A percentile compares a stretch with the other conserved stretches of the same genome.
Conservation (phyloP, 2,888 invertebrate species). For the Gasteruption jaculator region DNA sequence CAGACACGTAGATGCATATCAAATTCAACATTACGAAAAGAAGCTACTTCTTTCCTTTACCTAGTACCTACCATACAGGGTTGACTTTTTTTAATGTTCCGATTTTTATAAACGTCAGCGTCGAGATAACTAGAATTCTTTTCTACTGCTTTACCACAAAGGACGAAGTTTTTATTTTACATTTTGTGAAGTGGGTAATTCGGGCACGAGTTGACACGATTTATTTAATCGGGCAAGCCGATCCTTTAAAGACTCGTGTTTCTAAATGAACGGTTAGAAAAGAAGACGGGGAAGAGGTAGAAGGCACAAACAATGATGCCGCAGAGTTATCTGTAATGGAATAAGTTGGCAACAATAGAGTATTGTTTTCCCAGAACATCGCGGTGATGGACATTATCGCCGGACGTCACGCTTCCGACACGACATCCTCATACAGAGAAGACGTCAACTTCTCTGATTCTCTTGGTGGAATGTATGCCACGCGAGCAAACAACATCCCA, state of each 20-base stretch:
- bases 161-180: no score
- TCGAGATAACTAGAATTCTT: not conserved
- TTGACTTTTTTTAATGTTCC: no score
- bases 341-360: conserved; percentile 52
- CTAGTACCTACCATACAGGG: no score
- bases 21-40: conserved; percentile 44
- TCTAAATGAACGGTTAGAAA: no score
- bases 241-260: no score
- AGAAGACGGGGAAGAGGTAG: no score
- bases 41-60: conserved; percentile 31
- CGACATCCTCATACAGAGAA: conserved; percentile 32
- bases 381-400: conserved; percentile 52
- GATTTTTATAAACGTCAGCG: no score
- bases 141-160: conserved; percentile 6
- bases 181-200: no score
- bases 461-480: conserved; percentile 44
- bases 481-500: no score
- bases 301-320: no score
- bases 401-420: conserved; percentile 49
- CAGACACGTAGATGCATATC: conserved; percentile 51
- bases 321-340: conserved; percentile 53
- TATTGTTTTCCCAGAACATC: conserved; percentile 47
- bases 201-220: no score
- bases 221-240: no score
- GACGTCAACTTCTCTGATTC: conserved; percentile 27